Evolutionary conservation across 92 coral and sea anemone genomes (phyloP), one percentile per base, ranked within the genome.

Genomic region (Anthopleura xanthogrammica): DNA sequence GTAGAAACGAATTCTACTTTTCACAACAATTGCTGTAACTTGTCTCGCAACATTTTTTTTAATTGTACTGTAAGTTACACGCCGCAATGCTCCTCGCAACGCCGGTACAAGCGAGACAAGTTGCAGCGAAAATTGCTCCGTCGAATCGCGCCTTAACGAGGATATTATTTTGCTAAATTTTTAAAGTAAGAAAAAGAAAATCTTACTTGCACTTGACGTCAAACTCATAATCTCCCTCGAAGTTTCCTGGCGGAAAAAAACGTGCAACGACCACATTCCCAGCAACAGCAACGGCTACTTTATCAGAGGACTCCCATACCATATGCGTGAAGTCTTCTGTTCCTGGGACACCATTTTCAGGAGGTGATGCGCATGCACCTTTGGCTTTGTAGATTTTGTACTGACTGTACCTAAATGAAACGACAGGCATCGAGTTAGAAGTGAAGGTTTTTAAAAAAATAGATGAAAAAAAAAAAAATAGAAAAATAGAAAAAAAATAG

Each of bases 231-330:
- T 70, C 84, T 16, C 23, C 84, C 68, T 68, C 64, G 5, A 81
- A 42, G 68, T 81, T 81, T 11, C 84, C 84, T 5, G 52, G 76
- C n/a, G 84, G 77, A 68, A 81, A 81, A 71, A 81, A 81, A 12
- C 84, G 72, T 2, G 77, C 84, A 2, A 66, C 77, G 16, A 81
- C 84, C 13, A 70, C 43, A 22, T 81, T 36, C 17, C 84, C 84
- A 7, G 14, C 77, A 16, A 81, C 84, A 20, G 77, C 84, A 23
- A 81, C 11, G 1, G 39, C 77, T n/a, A 81, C 48, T n/a, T 20
- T 24, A 5, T 81, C 66, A 19, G 84, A 8, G n/a, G 77, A 17
- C 84, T 81, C 23, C 84, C 84, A 81, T n/a, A 81, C 84, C 56
- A 81, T 39, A 7, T 68, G 84, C 7, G 84, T 43, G 50, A 81